Evolutionary conservation across 1,140 invertebrate genomes (phyloP).

Genomic region (Marisa cornuarietis): DNA sequence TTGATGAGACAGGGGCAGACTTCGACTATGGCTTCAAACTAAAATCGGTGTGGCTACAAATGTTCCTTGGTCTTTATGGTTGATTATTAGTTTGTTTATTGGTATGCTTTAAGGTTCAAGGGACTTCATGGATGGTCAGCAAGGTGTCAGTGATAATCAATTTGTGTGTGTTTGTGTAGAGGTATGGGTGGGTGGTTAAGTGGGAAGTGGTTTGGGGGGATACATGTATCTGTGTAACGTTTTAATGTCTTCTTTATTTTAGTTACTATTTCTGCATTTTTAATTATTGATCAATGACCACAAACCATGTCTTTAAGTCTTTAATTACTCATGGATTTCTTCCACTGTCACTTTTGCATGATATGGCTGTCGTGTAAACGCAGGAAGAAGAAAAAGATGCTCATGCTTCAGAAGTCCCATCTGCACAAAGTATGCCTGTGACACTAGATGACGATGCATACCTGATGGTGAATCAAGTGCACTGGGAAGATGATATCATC

Average conservation of each 20-base stretch:
- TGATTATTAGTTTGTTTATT: not conserved
- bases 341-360: too few species aligned
- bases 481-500: conserved; percentile 98
- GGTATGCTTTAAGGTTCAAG: not conserved
- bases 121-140: not conserved
- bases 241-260: not conserved
- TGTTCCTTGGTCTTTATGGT: not conserved
- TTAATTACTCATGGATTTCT: too few species aligned
- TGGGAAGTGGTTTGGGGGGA: too few species aligned
- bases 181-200: not conserved
- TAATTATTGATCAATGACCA: too few species aligned
- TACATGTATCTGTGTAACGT: not conserved
- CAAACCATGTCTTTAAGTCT: too few species aligned
- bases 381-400: conserved; percentile 16
- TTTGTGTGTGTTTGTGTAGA: not conserved
- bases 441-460: conserved; percentile 80
- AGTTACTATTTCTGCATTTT: too few species aligned
- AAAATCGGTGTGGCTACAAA: conserved; percentile 40
- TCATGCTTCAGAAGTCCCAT: not conserved
- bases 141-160: not conserved
- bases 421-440: conserved; percentile 10
- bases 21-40: conserved; percentile 97
- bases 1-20: conserved; percentile 89
- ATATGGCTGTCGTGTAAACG: conserved; percentile 14
- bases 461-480: conserved; percentile 86